Conservation (phyloP, 1,140 invertebrate species). For the Drosophila bocqueti region DNA sequence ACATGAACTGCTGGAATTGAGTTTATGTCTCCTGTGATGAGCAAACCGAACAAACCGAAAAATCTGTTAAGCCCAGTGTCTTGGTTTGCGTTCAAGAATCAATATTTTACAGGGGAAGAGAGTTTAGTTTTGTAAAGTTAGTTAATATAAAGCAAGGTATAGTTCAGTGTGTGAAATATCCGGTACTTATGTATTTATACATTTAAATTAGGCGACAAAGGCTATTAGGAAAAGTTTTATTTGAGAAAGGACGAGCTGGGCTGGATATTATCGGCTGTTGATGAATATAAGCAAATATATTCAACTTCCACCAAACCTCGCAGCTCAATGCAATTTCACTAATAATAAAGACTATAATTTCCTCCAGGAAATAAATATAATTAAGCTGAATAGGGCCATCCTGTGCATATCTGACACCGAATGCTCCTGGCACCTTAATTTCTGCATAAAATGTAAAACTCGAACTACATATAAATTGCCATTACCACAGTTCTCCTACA, state of each 20-base stretch:
- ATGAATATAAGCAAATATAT: background rate
- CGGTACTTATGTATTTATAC: background rate
- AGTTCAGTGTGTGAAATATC: too few relatives aligned
- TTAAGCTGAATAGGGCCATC: background rate
- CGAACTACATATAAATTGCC: slow-evolving; percentile 5
- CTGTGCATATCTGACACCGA: background rate
- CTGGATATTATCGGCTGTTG: too few relatives aligned
- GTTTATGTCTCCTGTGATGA: slow-evolving; percentile 17
- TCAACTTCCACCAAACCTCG: background rate
- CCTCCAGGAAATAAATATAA: background rate
- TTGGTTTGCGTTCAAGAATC: background rate
- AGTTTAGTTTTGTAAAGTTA: background rate
- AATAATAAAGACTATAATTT: background rate
- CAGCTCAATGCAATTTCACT: background rate
- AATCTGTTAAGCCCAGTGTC: slow-evolving; percentile 1
- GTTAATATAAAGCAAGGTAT: too few relatives aligned
- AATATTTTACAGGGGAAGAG: background rate
- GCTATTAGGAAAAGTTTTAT: background rate
- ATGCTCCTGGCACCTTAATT: background rate
- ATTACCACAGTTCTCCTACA: background rate
- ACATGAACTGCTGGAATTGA: slow-evolving; percentile 23
- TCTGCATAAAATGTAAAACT: background rate
- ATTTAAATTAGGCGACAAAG: too few relatives aligned
- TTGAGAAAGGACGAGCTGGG: too few relatives aligned
- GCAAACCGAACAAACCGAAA: slow-evolving; percentile 1